Percentiles rank a stretch among this genome's conserved stretches.
Conservation (phyloP, 2,113 vertebrate species). For the Bagarius yarrelli region DNA sequence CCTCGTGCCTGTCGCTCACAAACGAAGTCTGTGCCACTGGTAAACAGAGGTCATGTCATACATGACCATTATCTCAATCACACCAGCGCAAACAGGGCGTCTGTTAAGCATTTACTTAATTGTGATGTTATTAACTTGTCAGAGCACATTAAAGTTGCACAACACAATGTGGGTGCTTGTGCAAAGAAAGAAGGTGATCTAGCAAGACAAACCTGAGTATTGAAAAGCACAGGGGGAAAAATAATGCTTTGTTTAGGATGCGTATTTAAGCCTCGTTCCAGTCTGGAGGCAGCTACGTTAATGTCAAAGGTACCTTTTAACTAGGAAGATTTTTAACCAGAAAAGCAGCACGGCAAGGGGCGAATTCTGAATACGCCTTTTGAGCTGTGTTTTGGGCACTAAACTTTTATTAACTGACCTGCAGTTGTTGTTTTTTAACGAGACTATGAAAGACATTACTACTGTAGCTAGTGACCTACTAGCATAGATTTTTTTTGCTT, state of each 20-base stretch:
- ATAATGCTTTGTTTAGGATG: constrained; percentile 15
- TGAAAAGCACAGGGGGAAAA: constrained; percentile 14
- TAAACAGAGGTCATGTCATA: constrained; percentile 73
- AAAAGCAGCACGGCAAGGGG: background rate
- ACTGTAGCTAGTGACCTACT: background rate
- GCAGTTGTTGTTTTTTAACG: background rate
- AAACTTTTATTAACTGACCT: background rate
- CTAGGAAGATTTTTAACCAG: background rate
- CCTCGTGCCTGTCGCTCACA: constrained; percentile 60
- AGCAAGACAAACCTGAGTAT: constrained; percentile 24
- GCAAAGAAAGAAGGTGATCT: background rate
- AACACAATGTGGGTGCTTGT: constrained; percentile 67
- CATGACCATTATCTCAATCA: constrained; percentile 84
- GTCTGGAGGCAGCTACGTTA: background rate
- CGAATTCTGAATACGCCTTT: background rate
- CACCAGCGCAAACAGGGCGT: constrained; percentile 86
- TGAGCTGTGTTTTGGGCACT: background rate
- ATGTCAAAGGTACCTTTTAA: background rate
- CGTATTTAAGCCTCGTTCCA: constrained; percentile 6
- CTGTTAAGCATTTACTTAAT: constrained; percentile 99
- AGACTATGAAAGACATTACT: background rate
- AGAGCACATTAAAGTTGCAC: constrained; percentile 90
- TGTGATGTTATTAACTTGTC: constrained; percentile 98
- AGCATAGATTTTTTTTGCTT: background rate
- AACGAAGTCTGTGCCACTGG: constrained; percentile 81